Base-by-base conservation (phyloP, 2,797 vertebrate genomes). In the Typhlichthys eigenmanni region DNA sequence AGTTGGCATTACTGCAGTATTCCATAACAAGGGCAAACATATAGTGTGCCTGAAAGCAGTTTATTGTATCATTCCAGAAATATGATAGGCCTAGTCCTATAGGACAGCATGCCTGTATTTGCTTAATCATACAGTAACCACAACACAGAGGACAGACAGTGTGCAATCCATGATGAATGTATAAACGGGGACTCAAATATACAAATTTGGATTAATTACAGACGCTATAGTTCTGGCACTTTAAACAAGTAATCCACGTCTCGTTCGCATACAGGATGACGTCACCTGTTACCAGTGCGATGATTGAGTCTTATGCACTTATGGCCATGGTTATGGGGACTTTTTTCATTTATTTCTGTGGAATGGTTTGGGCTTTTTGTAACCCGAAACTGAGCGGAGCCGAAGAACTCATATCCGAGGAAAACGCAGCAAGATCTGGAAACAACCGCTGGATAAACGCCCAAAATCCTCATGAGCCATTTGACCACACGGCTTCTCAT, bases 331-430 rank as follows among this genome's bases (percentile, higher is more conserved):
- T 94, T 34, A 93, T 93, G 92, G 89, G 89, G 7, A 80, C 90
- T 10, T 94, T 94, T 78, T 93, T 93, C 68, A 9, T 92, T 13
- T 94, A 93, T 71, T 92, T 93, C 78, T 94, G 92, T 59, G 91
- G 90, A 10, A 94, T 94, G 92, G 90, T 94, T 2, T 94, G 93
- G 93, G 90, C 91, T 64, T 94, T 94, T 65, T 91, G 89, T 72
- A 93, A 93, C 77, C 92, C 92, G 13, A 93, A 93, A 78, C 73
- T 92, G 59, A 92, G 90, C 57, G 85, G 84, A 9, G 55, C 43
- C 4, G 88, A 87, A 1, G 68, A 69, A 61, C 7, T 32, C 5
- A 66, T 2, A 7, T 3, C 54, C 2, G 76, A 34, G 13, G 61
- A 17, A 38, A 61, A 60, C 19, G 66, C 47, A 1, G 63, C 16